Conservation (phyloP, 2,888 invertebrate genomes). For the Amphipyra tragopoginis region DNA sequence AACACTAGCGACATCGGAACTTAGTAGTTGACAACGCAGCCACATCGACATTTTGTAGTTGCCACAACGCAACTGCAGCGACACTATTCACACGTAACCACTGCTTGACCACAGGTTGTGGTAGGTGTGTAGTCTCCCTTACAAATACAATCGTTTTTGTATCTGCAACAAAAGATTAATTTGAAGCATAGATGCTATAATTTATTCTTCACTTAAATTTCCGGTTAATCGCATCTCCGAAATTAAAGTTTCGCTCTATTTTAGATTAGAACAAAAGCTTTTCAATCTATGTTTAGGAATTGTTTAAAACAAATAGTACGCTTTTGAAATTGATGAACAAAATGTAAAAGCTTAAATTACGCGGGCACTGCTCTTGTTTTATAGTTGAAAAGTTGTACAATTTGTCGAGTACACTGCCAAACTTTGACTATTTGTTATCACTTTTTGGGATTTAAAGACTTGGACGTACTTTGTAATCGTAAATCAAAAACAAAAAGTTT, state of each 20-base stretch:
- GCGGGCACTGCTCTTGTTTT: constrained; percentile 35
- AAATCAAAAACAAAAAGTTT: constrained; percentile 52
- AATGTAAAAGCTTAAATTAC: constrained; percentile 40
- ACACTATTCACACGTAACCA: too few relatives aligned
- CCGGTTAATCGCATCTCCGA: not conserved
- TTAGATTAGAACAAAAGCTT: not conserved
- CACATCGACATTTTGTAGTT: too few relatives aligned
- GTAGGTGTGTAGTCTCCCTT: too few relatives aligned
- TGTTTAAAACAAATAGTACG: constrained; percentile 22
- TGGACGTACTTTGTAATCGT: constrained; percentile 46
- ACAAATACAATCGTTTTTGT: too few relatives aligned
- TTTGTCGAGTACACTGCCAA: constrained; percentile 46
- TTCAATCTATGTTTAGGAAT: not conserved
- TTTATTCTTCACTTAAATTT: too few relatives aligned
- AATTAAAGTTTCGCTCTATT: not conserved
- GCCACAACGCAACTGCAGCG: too few relatives aligned
- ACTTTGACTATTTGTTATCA: constrained; percentile 60
- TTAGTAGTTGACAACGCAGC: too few relatives aligned
- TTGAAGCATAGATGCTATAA: too few relatives aligned
- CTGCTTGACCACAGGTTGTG: too few relatives aligned
- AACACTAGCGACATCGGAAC: too few relatives aligned
- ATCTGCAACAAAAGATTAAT: too few relatives aligned
- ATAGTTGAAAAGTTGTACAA: constrained; percentile 50
- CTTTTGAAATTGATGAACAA: constrained; percentile 30
- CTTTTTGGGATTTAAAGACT: constrained; percentile 54